Percentiles rank a stretch among this genome's conserved stretches.
Evolutionary conservation across 2,797 vertebrate species (phyloP).

Genomic region (Acipenser ruthenus): DNA sequence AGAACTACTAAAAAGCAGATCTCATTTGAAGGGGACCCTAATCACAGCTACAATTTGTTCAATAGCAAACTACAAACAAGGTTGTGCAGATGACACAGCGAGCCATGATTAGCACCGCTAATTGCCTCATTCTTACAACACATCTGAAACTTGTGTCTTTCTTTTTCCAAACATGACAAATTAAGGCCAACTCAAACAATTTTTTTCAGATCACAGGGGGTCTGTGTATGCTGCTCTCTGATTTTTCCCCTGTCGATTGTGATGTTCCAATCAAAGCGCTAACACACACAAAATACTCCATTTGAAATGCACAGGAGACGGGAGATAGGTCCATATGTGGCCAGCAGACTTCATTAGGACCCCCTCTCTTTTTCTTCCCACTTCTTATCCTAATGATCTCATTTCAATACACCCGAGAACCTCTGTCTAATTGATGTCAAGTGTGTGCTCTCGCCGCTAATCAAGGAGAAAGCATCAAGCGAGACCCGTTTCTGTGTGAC

Average conservation of each 20-base stretch:
- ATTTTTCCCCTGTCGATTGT: slow-evolving; percentile 49
- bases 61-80: slow-evolving; percentile 93
- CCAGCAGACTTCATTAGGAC: slow-evolving; percentile 73
- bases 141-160: slow-evolving; percentile 56
- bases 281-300: slow-evolving; percentile 57
- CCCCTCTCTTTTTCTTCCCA: slow-evolving; percentile 43
- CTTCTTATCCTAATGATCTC: slow-evolving; percentile 91
- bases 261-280: slow-evolving; percentile 66
- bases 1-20: slow-evolving; percentile 37
- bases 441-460: slow-evolving; percentile 86
- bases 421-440: slow-evolving; percentile 93
- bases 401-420: slow-evolving; percentile 79
- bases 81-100: slow-evolving; percentile 66
- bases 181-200: slow-evolving; percentile 72
- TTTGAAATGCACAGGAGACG: slow-evolving; percentile 59
- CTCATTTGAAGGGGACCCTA: slow-evolving; percentile 55
- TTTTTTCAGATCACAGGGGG: slow-evolving; percentile 60
- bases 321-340: slow-evolving; percentile 59
- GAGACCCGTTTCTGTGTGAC: slow-evolving; percentile 22
- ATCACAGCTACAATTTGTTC: slow-evolving; percentile 90
- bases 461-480: slow-evolving; percentile 58
- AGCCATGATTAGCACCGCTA: slow-evolving; percentile 76
- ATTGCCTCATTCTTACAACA: slow-evolving; percentile 79
- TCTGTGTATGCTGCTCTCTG: slow-evolving; percentile 28
- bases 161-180: slow-evolving; percentile 44